These are phyloP conservation scores for Garrulus glandarius DNA, from an alignment of 2,797 vertebrate genomes.

Conservation along the genomic window DNA sequence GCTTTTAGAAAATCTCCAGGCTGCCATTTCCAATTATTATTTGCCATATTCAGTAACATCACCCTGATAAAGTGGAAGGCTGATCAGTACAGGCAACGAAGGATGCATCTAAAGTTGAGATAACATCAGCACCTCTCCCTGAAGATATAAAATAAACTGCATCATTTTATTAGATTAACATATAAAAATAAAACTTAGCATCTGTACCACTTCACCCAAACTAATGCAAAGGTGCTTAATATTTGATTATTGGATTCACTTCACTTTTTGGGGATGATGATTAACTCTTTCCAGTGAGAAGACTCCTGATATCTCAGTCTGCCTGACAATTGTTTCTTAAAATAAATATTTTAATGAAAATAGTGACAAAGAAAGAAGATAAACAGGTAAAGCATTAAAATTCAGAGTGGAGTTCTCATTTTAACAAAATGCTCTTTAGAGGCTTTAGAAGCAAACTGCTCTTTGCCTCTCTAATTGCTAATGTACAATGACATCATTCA, in stretches of 20 bases:
- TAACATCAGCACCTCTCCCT: constrained; percentile 27
- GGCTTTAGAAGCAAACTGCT: not conserved
- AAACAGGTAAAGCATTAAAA: not conserved
- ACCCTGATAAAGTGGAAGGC: not conserved
- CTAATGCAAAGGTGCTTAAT: not conserved
- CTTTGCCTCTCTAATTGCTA: not conserved
- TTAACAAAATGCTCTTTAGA: not conserved
- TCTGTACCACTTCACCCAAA: not conserved
- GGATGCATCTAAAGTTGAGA: constrained; percentile 28
- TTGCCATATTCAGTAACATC: constrained; percentile 50
- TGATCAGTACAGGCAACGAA: constrained; percentile 27
- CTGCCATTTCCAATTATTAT: constrained; percentile 56
- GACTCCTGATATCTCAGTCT: not conserved
- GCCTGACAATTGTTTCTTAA: not conserved
- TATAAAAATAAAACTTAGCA: not conserved
- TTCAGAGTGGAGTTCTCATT: not conserved
- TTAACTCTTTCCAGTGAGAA: not conserved
- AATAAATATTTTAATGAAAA: not conserved
- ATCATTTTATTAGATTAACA: constrained; percentile 6
- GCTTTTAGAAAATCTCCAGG: constrained; percentile 45
- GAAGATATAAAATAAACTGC: constrained; percentile 7
- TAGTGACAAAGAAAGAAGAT: not conserved
- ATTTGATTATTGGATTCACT: not conserved
- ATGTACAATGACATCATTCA: not conserved
- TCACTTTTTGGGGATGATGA: not conserved